A percentile compares a stretch with the other conserved stretches of the same genome.
Evolutionary conservation across 2,113 vertebrate species (phyloP).

Genomic region (Stictonetta naevosa): DNA sequence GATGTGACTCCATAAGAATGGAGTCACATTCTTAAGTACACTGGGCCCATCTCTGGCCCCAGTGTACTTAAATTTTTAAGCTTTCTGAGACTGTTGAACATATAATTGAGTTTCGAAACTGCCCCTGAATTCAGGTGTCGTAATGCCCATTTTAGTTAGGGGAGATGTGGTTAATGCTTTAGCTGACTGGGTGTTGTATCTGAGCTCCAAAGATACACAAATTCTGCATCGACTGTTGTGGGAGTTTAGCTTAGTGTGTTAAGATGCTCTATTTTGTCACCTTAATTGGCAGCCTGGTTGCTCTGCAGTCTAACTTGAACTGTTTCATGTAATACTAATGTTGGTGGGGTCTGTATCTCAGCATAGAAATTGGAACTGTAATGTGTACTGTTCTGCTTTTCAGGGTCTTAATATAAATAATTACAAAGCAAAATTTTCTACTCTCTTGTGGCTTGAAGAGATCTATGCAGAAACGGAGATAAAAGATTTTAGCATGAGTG

Average conservation of each 20-base stretch:
- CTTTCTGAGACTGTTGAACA: not conserved
- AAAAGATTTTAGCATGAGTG: constrained; percentile 82
- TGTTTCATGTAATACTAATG: not conserved
- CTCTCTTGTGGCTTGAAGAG: constrained; percentile 94
- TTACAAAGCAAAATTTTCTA: constrained; percentile 83
- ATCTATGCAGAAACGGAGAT: constrained; percentile 85
- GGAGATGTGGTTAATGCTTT: not conserved
- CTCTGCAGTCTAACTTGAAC: not conserved
- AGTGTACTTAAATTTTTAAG: not conserved
- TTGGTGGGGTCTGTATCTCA: rapidly evolving
- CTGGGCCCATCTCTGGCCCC: not conserved
- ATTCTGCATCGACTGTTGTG: not conserved
- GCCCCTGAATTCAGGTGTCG: not conserved
- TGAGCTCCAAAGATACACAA: not conserved
- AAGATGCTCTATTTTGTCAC: not conserved
- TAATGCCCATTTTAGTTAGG: not conserved
- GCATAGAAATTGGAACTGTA: not conserved
- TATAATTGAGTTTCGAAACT: not conserved
- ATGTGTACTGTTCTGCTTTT: not conserved
- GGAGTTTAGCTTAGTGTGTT: not conserved
- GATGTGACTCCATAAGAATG: rapidly evolving
- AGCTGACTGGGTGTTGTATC: not conserved
- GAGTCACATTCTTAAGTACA: no score
- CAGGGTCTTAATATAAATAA: constrained; percentile 83
- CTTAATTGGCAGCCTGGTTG: not conserved